Conservation (phyloP, 2,113 vertebrate species). For the Chlorodrepanis virens region DNA sequence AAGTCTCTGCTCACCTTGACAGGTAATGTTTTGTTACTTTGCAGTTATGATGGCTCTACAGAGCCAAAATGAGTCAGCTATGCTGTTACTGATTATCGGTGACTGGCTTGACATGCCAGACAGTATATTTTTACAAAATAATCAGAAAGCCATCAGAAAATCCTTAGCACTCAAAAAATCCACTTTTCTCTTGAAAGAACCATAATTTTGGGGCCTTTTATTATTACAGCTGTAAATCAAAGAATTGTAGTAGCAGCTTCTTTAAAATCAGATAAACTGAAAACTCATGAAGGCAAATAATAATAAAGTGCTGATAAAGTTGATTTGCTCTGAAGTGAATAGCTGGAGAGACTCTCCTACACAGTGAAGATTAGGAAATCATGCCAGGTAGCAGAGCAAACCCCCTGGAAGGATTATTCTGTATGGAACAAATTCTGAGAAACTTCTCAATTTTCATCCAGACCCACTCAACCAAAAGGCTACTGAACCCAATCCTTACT, state of each 20-base stretch:
- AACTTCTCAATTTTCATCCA: background rate
- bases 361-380: background rate
- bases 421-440: background rate
- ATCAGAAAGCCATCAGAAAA: background rate
- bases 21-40: background rate
- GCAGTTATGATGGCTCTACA: background rate
- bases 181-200: background rate
- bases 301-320: background rate
- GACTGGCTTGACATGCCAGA: background rate
- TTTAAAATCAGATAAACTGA: background rate
- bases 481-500: background rate
- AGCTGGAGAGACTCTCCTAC: background rate
- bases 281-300: background rate
- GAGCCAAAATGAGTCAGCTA: background rate
- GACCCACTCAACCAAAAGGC: background rate
- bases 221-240: background rate
- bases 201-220: background rate
- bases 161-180: background rate
- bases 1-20: background rate
- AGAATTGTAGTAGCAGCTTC: background rate
- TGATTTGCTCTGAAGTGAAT: background rate
- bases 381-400: background rate
- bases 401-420: background rate
- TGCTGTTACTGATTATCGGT: accelerated
- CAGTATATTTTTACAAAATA: background rate